Evolutionary conservation across 2,113 vertebrate species (phyloP), one percentile per base, ranked within the genome.

Genomic region (Monopterus albus): DNA sequence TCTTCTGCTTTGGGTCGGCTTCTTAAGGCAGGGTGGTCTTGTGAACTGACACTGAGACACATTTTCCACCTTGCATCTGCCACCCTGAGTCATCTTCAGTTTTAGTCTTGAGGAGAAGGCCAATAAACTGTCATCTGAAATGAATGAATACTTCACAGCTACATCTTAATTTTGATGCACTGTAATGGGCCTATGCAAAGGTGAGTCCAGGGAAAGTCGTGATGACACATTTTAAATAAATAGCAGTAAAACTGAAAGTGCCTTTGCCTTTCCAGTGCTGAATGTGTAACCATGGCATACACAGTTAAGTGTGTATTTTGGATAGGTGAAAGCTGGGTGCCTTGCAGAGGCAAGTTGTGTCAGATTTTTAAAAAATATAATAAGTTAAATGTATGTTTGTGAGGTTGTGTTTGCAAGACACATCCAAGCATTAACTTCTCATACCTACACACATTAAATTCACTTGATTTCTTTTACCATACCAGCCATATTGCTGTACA

Each of bases 91-190:
- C 1, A 9, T 28, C 4, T 50, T 28, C 11, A 10, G 13, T 68
- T 64, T 33, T 40, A 14, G 57, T 3, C 40, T 25, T 43, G 6
- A 14, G 21, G 7, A 50, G 9, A 13, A n/a, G 18, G 52, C 25
- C 45, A 50, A 56, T 43, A 45, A 65, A 9, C 43, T 59, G 51
- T 51, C 51, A 58, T 6, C 20, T 42, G 35, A 69, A 72, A 31
- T 13, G 14, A 18, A 43, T 35, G 20, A 51, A 39, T 25, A n/a
- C 58, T 29, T 25, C 28, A 25, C n/a, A 12, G 28, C 18, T 38
- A 13, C 8, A 56, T 18, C 43, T 56, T 58, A 1, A 18, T 45
- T 31, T 36, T 51, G 12, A 72, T 43, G 29, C n/a, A n/a, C n/a
- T n/a, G n/a, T 57, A 56, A 45, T 56, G 28, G 13, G 26, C 50